Conservation (phyloP, 2,797 vertebrate species). For the Parauchenoglanis ngamensis region DNA sequence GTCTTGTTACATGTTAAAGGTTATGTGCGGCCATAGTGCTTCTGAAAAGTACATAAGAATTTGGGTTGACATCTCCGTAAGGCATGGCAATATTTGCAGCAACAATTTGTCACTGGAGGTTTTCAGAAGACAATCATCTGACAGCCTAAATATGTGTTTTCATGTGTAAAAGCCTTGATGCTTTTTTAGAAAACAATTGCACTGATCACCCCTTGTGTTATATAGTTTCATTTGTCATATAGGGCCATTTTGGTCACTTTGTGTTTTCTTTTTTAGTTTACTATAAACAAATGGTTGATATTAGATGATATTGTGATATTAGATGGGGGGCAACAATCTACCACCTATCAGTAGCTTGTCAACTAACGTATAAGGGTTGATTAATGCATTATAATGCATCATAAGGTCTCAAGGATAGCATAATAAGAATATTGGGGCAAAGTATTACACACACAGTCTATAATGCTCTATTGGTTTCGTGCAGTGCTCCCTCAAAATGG, state of each 20-base stretch:
- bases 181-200: not conserved
- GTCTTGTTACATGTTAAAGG: constrained; percentile 13
- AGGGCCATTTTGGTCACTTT: not conserved
- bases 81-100: constrained; percentile 39
- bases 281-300: not conserved
- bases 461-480: not conserved
- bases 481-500: not conserved
- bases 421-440: not conserved
- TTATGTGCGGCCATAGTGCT: constrained; percentile 13
- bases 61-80: constrained; percentile 46
- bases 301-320: not conserved
- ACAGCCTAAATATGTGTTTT: constrained; percentile 43
- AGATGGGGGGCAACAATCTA: not conserved
- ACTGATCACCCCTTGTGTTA: not conserved
- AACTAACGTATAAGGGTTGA: not conserved
- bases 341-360: not conserved
- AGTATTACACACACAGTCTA: not conserved
- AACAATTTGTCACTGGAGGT: constrained; percentile 36
- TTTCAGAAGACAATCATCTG: constrained; percentile 34
- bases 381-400: not conserved
- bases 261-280: not conserved
- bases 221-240: constrained; percentile 18
- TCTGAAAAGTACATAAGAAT: constrained; percentile 36
- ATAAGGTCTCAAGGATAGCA: not conserved
- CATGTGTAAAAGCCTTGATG: not conserved